Evolutionary conservation across 2,888 invertebrate genomes (phyloP).

Genomic region (Crematogaster levior): DNA sequence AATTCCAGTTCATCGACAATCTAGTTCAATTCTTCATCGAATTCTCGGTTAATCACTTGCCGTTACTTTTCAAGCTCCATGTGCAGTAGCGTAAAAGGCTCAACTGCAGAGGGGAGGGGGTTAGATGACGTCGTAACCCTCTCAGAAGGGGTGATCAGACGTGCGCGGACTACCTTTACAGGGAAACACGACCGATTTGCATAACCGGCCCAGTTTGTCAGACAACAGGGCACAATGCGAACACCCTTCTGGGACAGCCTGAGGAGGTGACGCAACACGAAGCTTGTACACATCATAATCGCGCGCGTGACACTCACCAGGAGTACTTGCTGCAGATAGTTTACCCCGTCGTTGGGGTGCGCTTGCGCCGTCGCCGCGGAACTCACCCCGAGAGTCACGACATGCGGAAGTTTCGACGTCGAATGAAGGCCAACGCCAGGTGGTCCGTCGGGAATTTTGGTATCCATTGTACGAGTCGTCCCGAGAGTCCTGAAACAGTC

Average conservation of each 20-base stretch:
- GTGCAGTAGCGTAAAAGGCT: background rate
- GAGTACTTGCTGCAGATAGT: slow-evolving; percentile 45
- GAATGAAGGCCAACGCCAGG: slow-evolving; percentile 25
- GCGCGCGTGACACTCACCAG: slow-evolving; percentile 43
- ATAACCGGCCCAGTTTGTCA: slow-evolving; percentile 27
- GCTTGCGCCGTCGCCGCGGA: slow-evolving; percentile 61
- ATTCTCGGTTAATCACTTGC: background rate
- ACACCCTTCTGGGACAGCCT: slow-evolving; percentile 47
- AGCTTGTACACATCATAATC: slow-evolving; percentile 65
- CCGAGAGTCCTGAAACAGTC: slow-evolving; percentile 14
- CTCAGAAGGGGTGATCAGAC: background rate
- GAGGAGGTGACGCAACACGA: slow-evolving; percentile 60
- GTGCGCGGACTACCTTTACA: slow-evolving; percentile 55
- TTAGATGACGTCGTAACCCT: background rate
- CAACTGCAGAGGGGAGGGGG: background rate
- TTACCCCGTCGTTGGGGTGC: slow-evolving; percentile 43
- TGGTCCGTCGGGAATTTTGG: slow-evolving; percentile 31
- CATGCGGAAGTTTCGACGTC: slow-evolving; percentile 22
- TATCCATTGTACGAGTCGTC: slow-evolving; percentile 12
- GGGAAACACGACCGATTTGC: slow-evolving; percentile 15
- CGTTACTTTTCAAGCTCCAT: background rate
- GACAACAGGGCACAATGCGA: background rate
- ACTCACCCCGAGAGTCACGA: slow-evolving; percentile 17
- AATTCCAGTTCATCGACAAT: background rate
- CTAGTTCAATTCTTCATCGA: background rate